phyloP scores from a whole-genome alignment of 2,797 vertebrate genomes.

The Bufotes viridis region DNA sequence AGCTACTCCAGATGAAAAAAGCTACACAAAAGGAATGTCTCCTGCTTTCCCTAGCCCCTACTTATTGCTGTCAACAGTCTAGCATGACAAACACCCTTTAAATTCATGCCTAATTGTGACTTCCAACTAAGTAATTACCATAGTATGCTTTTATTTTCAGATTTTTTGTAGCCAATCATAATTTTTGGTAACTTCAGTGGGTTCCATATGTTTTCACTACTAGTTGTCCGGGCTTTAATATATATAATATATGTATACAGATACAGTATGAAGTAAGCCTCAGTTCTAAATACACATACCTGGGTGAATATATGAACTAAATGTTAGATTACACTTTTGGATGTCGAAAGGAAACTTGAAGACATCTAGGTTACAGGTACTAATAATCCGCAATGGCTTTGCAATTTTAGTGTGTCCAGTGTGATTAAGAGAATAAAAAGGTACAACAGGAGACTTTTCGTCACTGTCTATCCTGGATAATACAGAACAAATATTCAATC shows the following conservation, averaged over 20 bases:
- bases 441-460: not conserved
- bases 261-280: not conserved
- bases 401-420: not conserved
- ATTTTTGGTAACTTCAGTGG: no score
- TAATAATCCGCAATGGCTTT: conserved; percentile 20
- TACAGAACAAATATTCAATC: not conserved
- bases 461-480: conserved; percentile 13
- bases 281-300: conserved; percentile 13
- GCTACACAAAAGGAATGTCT: no score
- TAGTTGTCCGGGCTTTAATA: no score
- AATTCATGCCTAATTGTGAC: no score
- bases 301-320: conserved; percentile 32
- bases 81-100: no score
- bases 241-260: not conserved
- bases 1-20: no score
- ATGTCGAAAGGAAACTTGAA: conserved; percentile 41
- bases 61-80: no score
- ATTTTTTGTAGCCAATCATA: no score
- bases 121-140: no score
- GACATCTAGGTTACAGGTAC: conserved; percentile 29
- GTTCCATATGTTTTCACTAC: no score
- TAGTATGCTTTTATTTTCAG: no score
- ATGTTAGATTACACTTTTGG: conserved; percentile 30
- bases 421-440: not conserved
- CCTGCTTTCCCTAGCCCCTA: no score